phyloP scores from a whole-genome alignment of 2,113 vertebrate species.

The Ursus arctos region DNA sequence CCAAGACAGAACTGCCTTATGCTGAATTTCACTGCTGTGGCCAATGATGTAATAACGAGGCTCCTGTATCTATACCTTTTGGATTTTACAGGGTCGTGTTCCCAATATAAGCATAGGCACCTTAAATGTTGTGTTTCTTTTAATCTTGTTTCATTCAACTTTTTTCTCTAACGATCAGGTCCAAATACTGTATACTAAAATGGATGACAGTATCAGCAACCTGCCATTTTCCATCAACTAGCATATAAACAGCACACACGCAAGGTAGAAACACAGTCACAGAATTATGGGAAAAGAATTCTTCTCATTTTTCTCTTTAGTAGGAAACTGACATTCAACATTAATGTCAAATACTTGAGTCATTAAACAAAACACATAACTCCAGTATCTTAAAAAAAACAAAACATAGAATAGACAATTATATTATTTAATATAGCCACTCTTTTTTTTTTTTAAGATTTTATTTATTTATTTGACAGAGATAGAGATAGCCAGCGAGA shows the following conservation, averaged over 20 bases:
- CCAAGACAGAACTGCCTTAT: constrained; percentile 57
- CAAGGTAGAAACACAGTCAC: background rate
- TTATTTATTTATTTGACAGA: too few relatives aligned
- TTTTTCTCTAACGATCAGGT: background rate
- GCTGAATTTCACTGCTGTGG: constrained; percentile 33
- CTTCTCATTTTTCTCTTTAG: background rate
- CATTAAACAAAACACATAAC: constrained; percentile 44
- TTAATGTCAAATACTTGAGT: constrained; percentile 53
- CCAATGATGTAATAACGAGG: constrained; percentile 18
- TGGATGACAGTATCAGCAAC: background rate
- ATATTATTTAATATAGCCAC: background rate
- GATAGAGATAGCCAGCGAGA: too few relatives aligned
- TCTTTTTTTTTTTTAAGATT: background rate
- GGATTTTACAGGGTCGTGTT: background rate
- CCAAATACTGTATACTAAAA: background rate
- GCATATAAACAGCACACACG: rapidly evolving
- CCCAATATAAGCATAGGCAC: background rate
- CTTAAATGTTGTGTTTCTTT: constrained; percentile 5
- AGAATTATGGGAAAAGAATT: background rate
- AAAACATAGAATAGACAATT: background rate
- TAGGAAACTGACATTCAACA: constrained; percentile 46
- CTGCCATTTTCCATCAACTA: background rate
- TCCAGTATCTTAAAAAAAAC: background rate
- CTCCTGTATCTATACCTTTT: background rate
- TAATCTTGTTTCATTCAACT: background rate